These are phyloP conservation scores for Podocnemis expansa DNA, from an alignment of 2,113 vertebrate genomes.

Conservation along the genomic window DNA sequence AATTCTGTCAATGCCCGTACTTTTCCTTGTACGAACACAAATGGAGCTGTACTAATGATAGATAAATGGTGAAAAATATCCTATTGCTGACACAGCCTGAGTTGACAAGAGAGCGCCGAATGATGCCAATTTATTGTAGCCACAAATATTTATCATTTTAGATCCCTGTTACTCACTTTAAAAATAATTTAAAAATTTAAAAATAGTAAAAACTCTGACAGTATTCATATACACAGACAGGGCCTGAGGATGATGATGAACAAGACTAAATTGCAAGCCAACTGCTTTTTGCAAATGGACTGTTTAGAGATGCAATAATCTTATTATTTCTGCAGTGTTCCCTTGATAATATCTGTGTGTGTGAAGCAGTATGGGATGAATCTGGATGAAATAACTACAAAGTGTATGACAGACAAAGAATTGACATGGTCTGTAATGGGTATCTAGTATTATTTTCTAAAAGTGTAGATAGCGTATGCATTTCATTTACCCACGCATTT, in stretches of 20 bases:
- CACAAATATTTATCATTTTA: not conserved
- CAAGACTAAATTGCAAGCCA: not conserved
- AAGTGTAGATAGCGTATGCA: constrained; percentile 14
- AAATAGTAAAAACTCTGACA: not conserved
- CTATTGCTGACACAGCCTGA: not conserved
- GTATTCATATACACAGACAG: not conserved
- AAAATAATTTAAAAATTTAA: not conserved
- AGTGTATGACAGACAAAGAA: constrained; percentile 39
- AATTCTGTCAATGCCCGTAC: not conserved
- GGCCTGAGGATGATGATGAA: not conserved
- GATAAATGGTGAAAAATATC: not conserved
- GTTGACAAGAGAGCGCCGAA: not conserved
- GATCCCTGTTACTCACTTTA: not conserved
- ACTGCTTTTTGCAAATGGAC: not conserved
- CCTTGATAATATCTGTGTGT: constrained; percentile 25
- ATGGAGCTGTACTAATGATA: not conserved
- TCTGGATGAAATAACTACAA: constrained; percentile 29
- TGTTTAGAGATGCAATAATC: constrained; percentile 28
- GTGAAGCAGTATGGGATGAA: not conserved
- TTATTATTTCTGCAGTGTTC: constrained; percentile 33
- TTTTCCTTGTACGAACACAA: not conserved
- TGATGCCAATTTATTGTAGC: not conserved
- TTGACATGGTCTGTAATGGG: constrained; percentile 16
- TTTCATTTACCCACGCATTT: too few relatives aligned
- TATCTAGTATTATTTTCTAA: constrained; percentile 40